These are phyloP conservation scores for Lepidonotus clava DNA, from an alignment of 2,888 invertebrate species.

Conservation along the genomic window DNA sequence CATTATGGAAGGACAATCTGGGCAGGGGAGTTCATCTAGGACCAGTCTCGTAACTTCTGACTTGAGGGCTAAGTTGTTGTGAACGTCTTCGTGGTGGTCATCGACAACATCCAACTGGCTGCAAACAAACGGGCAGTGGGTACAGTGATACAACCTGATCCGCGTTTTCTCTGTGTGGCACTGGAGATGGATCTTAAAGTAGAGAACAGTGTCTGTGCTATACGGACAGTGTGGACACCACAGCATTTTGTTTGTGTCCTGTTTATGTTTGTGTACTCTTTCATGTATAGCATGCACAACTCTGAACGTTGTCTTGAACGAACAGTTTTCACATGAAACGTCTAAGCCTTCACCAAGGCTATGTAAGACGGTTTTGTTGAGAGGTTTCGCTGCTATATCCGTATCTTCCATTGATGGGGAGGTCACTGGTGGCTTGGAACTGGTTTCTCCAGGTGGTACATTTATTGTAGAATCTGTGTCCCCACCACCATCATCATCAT, in stretches of 20 bases:
- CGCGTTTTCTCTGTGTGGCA: conserved; percentile 20
- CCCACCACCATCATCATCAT: too few species aligned
- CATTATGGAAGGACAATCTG: not conserved
- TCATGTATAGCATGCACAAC: conserved; percentile 6
- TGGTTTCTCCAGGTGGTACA: not conserved
- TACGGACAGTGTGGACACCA: conserved; percentile 48
- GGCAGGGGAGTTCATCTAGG: not conserved
- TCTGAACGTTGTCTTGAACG: not conserved
- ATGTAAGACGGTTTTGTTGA: not conserved
- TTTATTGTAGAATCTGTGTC: not conserved
- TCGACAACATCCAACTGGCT: conserved; percentile 40
- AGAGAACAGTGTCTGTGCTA: not conserved
- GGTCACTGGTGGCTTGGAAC: not conserved
- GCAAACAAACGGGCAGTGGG: not conserved
- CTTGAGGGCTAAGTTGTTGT: not conserved
- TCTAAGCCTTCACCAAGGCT: not conserved
- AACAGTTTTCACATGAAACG: conserved; percentile 24
- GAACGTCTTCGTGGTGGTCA: conserved; percentile 42
- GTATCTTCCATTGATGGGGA: too few species aligned
- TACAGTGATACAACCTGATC: conserved; percentile 43
- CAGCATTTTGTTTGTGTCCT: not conserved
- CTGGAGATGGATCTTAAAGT: conserved; percentile 33
- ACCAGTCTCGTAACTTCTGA: not conserved
- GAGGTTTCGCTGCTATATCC: too few species aligned
- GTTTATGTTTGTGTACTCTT: not conserved